Percentiles rank a stretch among this genome's conserved stretches.
Evolutionary conservation across 2,113 vertebrate genomes (phyloP).

Genomic region (Picathartes gymnocephalus): DNA sequence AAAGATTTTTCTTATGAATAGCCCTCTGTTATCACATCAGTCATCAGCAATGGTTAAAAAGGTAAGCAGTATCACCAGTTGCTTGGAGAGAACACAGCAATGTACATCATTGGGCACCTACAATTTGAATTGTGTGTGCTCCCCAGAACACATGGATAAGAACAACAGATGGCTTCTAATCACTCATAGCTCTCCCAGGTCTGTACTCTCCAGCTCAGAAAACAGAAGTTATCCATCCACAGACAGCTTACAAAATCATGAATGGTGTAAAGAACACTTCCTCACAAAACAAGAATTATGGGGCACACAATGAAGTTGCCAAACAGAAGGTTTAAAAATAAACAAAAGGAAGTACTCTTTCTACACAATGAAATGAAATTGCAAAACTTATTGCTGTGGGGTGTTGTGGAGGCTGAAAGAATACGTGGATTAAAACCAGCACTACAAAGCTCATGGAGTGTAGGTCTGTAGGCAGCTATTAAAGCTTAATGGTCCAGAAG

Average conservation of each 20-base stretch:
- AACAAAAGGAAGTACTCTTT: constrained; percentile 7
- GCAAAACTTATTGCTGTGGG: background rate
- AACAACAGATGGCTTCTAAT: background rate
- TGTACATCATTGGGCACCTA: background rate
- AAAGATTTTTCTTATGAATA: background rate
- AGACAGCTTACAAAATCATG: background rate
- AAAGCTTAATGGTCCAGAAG: background rate
- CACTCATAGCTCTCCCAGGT: background rate
- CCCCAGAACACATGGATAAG: background rate
- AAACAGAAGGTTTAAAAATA: background rate
- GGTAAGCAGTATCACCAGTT: background rate
- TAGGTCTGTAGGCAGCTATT: background rate
- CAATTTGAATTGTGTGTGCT: background rate
- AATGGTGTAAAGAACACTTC: background rate
- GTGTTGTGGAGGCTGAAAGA: background rate
- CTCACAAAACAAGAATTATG: background rate
- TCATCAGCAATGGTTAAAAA: background rate
- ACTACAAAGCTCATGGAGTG: background rate
- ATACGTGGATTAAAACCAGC: background rate
- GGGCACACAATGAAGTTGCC: background rate
- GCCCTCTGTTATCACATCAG: background rate
- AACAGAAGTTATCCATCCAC: background rate
- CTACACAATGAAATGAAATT: background rate
- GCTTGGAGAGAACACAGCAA: background rate
- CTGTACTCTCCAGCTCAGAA: background rate